Evolutionary conservation across 2,888 invertebrate species (phyloP).

Genomic region (Drosophila buzzatii): DNA sequence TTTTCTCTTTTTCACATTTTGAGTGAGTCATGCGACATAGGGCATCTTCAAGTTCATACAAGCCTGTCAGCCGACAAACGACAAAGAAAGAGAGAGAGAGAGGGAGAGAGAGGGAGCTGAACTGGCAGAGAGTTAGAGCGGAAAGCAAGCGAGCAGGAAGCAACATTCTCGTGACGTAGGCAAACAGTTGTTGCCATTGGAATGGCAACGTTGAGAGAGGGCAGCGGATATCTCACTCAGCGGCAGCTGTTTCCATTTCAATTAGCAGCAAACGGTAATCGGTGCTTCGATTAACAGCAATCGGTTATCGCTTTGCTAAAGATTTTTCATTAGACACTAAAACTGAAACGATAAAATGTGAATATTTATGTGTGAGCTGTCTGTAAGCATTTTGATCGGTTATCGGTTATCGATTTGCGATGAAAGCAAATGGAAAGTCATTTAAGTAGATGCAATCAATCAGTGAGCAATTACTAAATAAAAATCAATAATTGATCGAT

Average conservation of each 20-base stretch:
- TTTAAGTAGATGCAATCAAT: background rate
- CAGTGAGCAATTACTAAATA: too few relatives aligned
- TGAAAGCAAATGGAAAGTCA: background rate
- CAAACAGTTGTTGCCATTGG: conserved; percentile 34
- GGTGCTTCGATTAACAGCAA: conserved; percentile 12
- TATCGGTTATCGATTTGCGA: background rate
- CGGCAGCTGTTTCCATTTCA: conserved; percentile 50
- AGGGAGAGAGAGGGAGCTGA: background rate
- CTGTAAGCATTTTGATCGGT: background rate
- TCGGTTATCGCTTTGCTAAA: conserved; percentile 1
- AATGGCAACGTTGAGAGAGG: background rate
- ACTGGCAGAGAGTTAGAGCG: background rate
- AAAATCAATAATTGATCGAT: background rate
- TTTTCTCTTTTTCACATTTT: conserved; percentile 10
- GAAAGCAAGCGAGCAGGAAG: conserved; percentile 30
- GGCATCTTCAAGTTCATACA: conserved; percentile 56
- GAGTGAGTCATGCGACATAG: conserved; percentile 46
- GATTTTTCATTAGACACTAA: background rate
- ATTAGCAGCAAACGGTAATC: conserved; percentile 28
- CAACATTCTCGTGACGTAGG: conserved; percentile 47
- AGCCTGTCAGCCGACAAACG: conserved; percentile 50
- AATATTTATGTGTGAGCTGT: background rate
- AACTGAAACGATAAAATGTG: background rate
- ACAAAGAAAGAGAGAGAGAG: background rate
- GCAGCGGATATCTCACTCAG: conserved; percentile 51